Evolutionary conservation across 2,888 invertebrate genomes (phyloP).

Genomic region (Argyresthia albistria): DNA sequence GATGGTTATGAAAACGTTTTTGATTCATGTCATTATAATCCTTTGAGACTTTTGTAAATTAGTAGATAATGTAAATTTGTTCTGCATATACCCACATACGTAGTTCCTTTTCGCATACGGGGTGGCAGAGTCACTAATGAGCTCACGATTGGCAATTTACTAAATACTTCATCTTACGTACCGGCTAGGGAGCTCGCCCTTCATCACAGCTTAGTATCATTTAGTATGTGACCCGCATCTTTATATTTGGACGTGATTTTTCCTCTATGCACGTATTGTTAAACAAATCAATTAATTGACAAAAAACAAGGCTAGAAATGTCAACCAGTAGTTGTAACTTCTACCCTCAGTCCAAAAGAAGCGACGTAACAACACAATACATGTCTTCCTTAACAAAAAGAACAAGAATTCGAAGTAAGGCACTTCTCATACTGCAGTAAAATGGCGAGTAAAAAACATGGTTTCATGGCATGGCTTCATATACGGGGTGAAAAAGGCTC

Average conservation of each 20-base stretch:
- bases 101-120: not conserved
- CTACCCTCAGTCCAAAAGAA: not conserved
- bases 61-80: no score
- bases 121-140: not conserved
- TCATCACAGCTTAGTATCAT: not conserved
- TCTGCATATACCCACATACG: not conserved
- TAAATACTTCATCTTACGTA: not conserved
- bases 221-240: not conserved
- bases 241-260: not conserved
- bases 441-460: no score
- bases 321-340: not conserved
- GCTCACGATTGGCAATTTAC: not conserved
- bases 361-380: not conserved
- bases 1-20: not conserved
- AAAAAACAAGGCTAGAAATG: not conserved
- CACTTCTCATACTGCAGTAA: no score
- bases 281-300: not conserved
- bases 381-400: not conserved
- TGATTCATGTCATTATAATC: not conserved
- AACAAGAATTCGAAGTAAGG: not conserved
- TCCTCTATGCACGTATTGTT: not conserved
- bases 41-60: not conserved
- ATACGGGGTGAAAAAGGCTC: no score
- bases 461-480: no score
- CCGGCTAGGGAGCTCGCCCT: no score